phyloP scores from a whole-genome alignment of 2,888 invertebrate species.

The Oxycera nigricornis region DNA sequence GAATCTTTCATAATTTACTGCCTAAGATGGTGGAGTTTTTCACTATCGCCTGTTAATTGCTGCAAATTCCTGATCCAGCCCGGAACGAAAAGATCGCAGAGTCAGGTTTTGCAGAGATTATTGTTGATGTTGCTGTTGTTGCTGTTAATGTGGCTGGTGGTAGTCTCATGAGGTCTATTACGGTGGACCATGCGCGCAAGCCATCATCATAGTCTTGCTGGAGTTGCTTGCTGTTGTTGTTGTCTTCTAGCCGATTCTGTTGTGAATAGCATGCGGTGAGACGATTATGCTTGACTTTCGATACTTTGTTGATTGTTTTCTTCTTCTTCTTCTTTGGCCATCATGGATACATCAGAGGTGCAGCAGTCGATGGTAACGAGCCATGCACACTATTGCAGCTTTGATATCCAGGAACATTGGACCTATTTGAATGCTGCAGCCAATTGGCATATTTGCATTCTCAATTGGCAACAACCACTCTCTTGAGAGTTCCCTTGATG shows the following conservation, averaged over 20 bases:
- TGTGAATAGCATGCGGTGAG: background rate
- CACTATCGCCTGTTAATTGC: conserved; percentile 5
- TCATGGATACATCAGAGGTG: background rate
- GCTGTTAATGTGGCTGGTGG: background rate
- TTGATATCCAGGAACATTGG: too few species aligned
- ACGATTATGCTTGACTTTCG: conserved; percentile 10
- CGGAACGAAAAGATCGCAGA: background rate
- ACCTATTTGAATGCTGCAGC: too few species aligned
- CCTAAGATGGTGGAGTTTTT: conserved; percentile 11
- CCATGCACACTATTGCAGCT: too few species aligned
- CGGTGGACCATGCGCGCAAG: background rate
- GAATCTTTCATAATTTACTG: conserved; percentile 6
- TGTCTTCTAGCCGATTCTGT: background rate
- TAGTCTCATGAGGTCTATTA: background rate
- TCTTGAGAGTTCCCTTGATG: too few species aligned
- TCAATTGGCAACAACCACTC: too few species aligned
- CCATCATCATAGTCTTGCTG: background rate
- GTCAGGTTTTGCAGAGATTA: background rate
- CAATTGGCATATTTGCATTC: too few species aligned
- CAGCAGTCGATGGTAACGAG: background rate
- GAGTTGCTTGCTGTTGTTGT: too few species aligned
- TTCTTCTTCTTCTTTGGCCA: background rate
- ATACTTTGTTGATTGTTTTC: background rate
- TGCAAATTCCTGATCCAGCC: conserved; percentile 24
- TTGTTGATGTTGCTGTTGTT: background rate